These are phyloP conservation scores for Hylia prasina DNA, from an alignment of 2,113 vertebrate genomes.

Conservation along the genomic window DNA sequence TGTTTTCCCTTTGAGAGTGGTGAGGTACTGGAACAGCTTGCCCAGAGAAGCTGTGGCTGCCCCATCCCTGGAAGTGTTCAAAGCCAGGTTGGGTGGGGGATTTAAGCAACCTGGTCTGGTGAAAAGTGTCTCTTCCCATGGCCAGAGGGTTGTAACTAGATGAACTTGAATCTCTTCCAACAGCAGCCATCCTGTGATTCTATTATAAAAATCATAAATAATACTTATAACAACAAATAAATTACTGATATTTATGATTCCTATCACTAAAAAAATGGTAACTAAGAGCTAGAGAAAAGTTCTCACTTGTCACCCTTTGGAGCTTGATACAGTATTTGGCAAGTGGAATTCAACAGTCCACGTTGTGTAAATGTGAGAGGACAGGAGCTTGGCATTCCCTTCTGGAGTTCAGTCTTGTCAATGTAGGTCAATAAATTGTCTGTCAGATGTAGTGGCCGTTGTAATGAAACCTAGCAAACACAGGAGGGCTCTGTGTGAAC, in stretches of 20 bases:
- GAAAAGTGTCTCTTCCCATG: neutral
- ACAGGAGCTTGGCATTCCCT: neutral
- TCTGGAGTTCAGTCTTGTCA: neutral
- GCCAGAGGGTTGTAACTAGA: no score
- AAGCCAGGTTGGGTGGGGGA: neutral
- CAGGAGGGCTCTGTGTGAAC: conserved; percentile 45
- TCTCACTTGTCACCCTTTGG: neutral
- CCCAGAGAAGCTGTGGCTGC: neutral
- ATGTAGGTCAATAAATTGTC: neutral
- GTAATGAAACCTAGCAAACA: conserved; percentile 16
- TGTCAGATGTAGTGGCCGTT: neutral
- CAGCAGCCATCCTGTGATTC: neutral
- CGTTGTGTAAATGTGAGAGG: neutral
- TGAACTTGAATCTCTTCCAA: neutral
- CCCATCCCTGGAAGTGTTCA: neutral
- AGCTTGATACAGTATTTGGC: neutral
- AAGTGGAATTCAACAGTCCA: neutral
- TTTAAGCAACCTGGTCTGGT: neutral
- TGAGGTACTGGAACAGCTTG: neutral
- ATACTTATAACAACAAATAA: neutral
- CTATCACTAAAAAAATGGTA: neutral
- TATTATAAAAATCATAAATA: neutral
- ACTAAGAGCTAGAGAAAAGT: neutral
- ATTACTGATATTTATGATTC: neutral
- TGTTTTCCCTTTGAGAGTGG: neutral